phyloP scores from a whole-genome alignment of 2,888 invertebrate genomes.

The Drosophila tanythrix region DNA sequence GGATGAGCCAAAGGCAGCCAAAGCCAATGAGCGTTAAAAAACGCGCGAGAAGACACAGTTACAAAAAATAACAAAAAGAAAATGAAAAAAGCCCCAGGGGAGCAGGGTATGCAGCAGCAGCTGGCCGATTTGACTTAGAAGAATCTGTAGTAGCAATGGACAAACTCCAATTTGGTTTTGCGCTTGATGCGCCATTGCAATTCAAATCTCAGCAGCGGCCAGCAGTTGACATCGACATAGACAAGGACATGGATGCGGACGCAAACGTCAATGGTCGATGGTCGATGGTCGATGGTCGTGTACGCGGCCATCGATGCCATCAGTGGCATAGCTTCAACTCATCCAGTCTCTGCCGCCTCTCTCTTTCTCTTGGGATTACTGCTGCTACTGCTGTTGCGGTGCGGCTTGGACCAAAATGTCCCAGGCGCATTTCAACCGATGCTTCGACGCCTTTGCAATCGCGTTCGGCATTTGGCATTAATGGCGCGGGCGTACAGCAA shows the following conservation, averaged over 20 bases:
- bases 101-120: background rate
- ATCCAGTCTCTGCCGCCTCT: background rate
- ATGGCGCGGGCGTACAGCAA: slow-evolving; percentile 55
- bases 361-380: slow-evolving; percentile 2
- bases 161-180: slow-evolving; percentile 75
- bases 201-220: slow-evolving; percentile 72
- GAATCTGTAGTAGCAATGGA: slow-evolving; percentile 49
- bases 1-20: slow-evolving; percentile 51
- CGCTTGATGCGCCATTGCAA: slow-evolving; percentile 63
- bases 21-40: slow-evolving; percentile 74
- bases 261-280: slow-evolving; percentile 7
- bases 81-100: slow-evolving; percentile 23
- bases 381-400: slow-evolving; percentile 26
- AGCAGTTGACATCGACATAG: slow-evolving; percentile 50
- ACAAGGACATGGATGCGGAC: slow-evolving; percentile 38
- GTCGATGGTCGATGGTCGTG: slow-evolving; percentile 9
- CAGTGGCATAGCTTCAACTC: slow-evolving; percentile 57
- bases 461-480: slow-evolving; percentile 74
- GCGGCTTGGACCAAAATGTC: slow-evolving; percentile 57
- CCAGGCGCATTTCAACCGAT: slow-evolving; percentile 70
- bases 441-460: slow-evolving; percentile 78
- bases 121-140: slow-evolving; percentile 13
- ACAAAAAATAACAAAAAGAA: slow-evolving; percentile 17
- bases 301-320: slow-evolving; percentile 66
- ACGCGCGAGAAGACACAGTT: slow-evolving; percentile 41